Evolutionary conservation across 2,797 vertebrate genomes (phyloP), one percentile per base, ranked within the genome.

Genomic region (Numenius phaeopus): DNA sequence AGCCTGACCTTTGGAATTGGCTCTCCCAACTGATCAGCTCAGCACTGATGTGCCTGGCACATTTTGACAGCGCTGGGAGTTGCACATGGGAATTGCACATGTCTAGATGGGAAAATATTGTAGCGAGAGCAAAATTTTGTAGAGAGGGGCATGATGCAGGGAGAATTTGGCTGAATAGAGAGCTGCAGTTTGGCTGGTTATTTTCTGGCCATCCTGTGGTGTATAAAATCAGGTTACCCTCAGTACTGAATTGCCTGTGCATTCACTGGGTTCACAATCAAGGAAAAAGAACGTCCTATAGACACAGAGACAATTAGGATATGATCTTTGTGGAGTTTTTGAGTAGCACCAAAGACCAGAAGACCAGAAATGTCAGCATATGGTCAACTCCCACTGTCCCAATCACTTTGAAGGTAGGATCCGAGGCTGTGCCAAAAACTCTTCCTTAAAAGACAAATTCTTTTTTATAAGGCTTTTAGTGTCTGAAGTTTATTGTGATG

Each of bases 1-100:
- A 95, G 72, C 46, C 61, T 94, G 91, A 97, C 94, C 94, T 97
- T 97, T 95, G 91, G 84, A 97, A 97, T 95, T 94, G 87, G 79
- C 61, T 92, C 87, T 97, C 79, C 89, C 11, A 0, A 90, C 82
- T 96, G 96, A 97, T 94, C 94, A 92, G 87, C 62, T 95, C 91
- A 95, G 61, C 72, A 40, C 65, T 95, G 95, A 97, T 95, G 58
- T 86, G 83, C 65, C 79, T 93, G 80, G 94, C 87, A 91, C 42
- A 79, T 95, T 97, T 95, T 97, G 94, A 96, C 95, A 96, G 94
- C 65, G 0, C 87, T 88, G 91, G 79, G 94, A 95, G 72, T 94
- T 95, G 62, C 93, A 44, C 66, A 7, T 72, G 91, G 93, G 95
- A 97, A 93, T 93, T 92, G 44, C 59, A 90, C n/a, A 16, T 73